Percentiles rank a stretch among this genome's conserved stretches.
These are phyloP conservation scores for Drosophila fulvimacula DNA, from an alignment of 2,888 invertebrate species.

Conservation along the genomic window DNA sequence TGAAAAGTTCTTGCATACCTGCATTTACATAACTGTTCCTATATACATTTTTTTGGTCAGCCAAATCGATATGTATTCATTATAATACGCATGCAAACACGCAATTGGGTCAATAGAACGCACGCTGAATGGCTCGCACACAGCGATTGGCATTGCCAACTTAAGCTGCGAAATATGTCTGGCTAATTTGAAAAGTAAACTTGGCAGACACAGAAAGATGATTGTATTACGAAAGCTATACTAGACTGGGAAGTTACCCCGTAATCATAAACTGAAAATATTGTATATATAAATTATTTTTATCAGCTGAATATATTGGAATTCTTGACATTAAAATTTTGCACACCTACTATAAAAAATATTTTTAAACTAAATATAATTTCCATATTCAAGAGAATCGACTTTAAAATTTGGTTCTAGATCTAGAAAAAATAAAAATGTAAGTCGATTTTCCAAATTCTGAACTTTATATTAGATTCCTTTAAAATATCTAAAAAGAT, in stretches of 20 bases:
- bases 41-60: slow-evolving; percentile 22
- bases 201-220: slow-evolving; percentile 15
- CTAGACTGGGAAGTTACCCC: neutral
- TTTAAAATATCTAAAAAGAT: too few species aligned
- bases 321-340: too few species aligned
- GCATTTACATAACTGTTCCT: slow-evolving; percentile 9
- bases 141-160: slow-evolving; percentile 26
- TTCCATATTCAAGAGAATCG: too few species aligned
- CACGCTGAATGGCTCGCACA: slow-evolving; percentile 33
- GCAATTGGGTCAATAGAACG: slow-evolving; percentile 74
- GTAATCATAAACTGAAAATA: neutral
- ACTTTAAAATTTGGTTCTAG: too few species aligned
- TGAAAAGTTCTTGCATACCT: neutral
- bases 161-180: slow-evolving; percentile 50
- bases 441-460: too few species aligned
- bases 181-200: slow-evolving; percentile 73
- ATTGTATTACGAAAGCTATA: neutral
- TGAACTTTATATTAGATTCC: too few species aligned
- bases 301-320: neutral
- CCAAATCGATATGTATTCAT: slow-evolving; percentile 35
- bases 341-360: too few species aligned
- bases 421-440: too few species aligned
- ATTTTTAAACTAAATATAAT: too few species aligned
- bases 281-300: neutral
- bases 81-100: slow-evolving; percentile 41